Evolutionary conservation across 2,113 vertebrate species (phyloP).

Genomic region (Turnix velox): DNA sequence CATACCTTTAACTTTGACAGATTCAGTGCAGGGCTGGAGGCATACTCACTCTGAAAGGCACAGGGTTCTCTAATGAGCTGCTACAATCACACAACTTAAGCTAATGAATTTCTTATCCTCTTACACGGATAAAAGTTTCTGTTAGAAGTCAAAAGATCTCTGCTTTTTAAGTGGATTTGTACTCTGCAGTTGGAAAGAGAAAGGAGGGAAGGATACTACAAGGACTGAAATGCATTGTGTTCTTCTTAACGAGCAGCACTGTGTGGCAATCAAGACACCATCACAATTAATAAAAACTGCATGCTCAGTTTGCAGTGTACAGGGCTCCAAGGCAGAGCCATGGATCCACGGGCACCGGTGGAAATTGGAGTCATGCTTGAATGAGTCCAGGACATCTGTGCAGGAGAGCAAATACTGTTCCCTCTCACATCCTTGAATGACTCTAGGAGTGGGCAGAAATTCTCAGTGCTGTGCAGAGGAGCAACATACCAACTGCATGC

Average conservation of each 20-base stretch:
- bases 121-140: slow-evolving; percentile 15
- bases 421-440: background rate
- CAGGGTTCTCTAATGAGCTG: slow-evolving; percentile 26
- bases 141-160: slow-evolving; percentile 22
- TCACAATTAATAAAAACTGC: background rate
- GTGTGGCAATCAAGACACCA: background rate
- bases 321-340: background rate
- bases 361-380: background rate
- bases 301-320: background rate
- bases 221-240: background rate
- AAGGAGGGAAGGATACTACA: background rate
- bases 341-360: background rate
- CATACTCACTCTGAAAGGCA: background rate
- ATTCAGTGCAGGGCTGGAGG: background rate
- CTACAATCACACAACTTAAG: slow-evolving; percentile 9
- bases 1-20: slow-evolving; percentile 37
- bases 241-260: background rate
- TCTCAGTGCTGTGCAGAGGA: background rate
- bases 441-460: background rate
- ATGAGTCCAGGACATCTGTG: background rate
- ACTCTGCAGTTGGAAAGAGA: background rate
- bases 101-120: slow-evolving; percentile 52
- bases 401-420: background rate
- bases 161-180: slow-evolving; percentile 13
- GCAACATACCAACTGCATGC: background rate